Base-by-base conservation (phyloP, 2,797 vertebrate genomes). In the Syngnathus rostellatus region DNA sequence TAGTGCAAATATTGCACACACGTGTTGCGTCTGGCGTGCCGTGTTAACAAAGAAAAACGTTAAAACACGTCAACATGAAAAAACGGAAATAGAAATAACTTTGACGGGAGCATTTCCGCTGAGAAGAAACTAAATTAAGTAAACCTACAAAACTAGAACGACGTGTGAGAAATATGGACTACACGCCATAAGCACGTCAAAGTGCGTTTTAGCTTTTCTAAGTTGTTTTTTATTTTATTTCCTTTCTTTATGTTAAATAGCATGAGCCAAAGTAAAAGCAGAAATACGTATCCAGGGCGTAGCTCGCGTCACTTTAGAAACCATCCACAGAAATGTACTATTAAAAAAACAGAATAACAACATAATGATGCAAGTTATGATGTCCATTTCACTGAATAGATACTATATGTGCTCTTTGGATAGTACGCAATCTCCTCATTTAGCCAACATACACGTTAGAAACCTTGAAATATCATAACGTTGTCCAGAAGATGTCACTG, bases 121-220 rank as follows among this genome's bases (percentile, higher is more conserved):
- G 14, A 8, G 1, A 14, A 8, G 6, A 17, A 25, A 17, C 6
- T 37, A 31, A 58, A 37, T 6, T 9, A 38, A 57, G 2, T 6
- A 16, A 16, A 6, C 17, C 16, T 16, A 17, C 21, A 3, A 57
- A 31, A 57, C 31, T 57, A 12, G 11, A 37, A 57, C 53, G 19
- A n/a, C 21, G 23, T 55, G 21, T 61, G 7, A 21, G 12, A 23
- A n/a, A 39, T 60, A 59, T 8, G 6, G 9, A 38, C 16, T 38
- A 19, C 19, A 40, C 40, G 7, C 23, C 40, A 62, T 2, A 11
- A 23, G 10, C 41, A 2, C 12, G 2, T 0, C 0, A 0, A 31
- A 31, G 31, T 31, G 31, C 31, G 31, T 31, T 31, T 31, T 31
- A 31, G 31, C 31, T 31, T 31, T 31, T 31, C 31, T 31, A 31